Conservation (phyloP, 2,888 invertebrate species). For the Ashinkailepas kermadecensis region DNA sequence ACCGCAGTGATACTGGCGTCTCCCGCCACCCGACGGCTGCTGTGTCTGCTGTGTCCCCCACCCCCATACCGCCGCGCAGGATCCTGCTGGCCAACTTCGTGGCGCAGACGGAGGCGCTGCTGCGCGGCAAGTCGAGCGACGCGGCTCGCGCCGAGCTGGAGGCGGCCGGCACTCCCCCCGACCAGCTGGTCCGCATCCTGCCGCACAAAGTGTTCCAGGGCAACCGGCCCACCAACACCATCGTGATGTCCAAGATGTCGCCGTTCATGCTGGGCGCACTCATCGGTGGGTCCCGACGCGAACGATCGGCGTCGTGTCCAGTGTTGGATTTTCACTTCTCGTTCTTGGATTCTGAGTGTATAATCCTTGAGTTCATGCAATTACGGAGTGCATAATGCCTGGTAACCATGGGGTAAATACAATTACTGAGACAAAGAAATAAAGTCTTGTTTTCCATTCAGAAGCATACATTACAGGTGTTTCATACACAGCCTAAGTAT, state of each 20-base stretch:
- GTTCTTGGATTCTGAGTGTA: too few relatives aligned
- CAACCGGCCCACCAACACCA: conserved; percentile 95
- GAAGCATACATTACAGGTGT: too few relatives aligned
- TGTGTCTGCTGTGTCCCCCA: not conserved
- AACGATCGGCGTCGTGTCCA: too few relatives aligned
- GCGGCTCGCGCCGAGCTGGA: conserved; percentile 72
- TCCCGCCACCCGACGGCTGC: not conserved
- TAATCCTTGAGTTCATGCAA: too few relatives aligned
- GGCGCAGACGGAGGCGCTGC: conserved; percentile 97
- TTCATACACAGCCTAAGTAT: too few relatives aligned
- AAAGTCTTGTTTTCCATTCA: too few relatives aligned
- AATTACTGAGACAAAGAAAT: too few relatives aligned
- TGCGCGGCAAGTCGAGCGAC: conserved; percentile 63
- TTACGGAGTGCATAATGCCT: too few relatives aligned
- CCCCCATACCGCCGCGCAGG: conserved; percentile 39
- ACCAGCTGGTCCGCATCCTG: conserved; percentile 66
- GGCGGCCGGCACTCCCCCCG: conserved; percentile 65
- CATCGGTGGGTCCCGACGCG: conserved; percentile 57
- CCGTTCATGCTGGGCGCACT: conserved; percentile 89
- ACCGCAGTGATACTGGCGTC: not conserved
- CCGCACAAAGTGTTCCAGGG: conserved; percentile 96
- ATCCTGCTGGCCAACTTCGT: conserved; percentile 93
- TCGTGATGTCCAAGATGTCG: conserved; percentile 80
- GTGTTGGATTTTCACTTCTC: too few relatives aligned
- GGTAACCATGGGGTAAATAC: too few relatives aligned